These are phyloP conservation scores for Bembecia ichneumoniformis DNA, from an alignment of 2,888 invertebrate species.

Conservation along the genomic window DNA sequence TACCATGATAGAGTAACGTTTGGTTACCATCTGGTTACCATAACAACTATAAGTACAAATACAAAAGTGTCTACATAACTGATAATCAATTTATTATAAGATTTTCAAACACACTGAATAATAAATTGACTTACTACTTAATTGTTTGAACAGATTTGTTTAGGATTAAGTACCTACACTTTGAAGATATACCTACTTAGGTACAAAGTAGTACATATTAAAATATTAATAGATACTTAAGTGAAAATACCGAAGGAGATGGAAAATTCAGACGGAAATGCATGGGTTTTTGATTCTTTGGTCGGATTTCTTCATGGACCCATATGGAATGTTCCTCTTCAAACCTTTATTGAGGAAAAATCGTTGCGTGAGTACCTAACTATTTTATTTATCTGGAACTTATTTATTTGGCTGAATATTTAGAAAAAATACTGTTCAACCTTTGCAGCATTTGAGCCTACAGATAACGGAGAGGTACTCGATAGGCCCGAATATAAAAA, in stretches of 20 bases:
- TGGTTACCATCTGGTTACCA: conserved; percentile 18
- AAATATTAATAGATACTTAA: too few species aligned
- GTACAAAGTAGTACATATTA: neutral
- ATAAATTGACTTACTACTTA: too few species aligned
- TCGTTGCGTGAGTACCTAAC: conserved; percentile 81
- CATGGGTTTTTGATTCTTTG: conserved; percentile 93
- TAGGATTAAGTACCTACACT: neutral
- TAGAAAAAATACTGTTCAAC: conserved; percentile 2
- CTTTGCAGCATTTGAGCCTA: conserved; percentile 86
- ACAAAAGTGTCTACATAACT: conserved; percentile 1
- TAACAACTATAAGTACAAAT: conserved; percentile 20
- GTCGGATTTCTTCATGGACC: conserved; percentile 93
- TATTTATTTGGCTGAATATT: neutral
- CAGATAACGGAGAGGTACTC: conserved; percentile 71
- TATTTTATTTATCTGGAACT: neutral
- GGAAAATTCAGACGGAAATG: conserved; percentile 74
- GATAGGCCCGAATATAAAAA: conserved; percentile 83
- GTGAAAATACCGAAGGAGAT: conserved; percentile 15
- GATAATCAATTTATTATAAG: too few species aligned
- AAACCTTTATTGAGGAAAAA: conserved; percentile 93
- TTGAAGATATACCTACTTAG: neutral
- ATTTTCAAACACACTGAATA: too few species aligned
- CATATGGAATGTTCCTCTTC: conserved; percentile 91
- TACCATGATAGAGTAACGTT: neutral
- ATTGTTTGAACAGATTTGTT: too few species aligned